These are phyloP conservation scores for Gymnocephalus cernua DNA, from an alignment of 2,113 vertebrate genomes.

Conservation along the genomic window DNA sequence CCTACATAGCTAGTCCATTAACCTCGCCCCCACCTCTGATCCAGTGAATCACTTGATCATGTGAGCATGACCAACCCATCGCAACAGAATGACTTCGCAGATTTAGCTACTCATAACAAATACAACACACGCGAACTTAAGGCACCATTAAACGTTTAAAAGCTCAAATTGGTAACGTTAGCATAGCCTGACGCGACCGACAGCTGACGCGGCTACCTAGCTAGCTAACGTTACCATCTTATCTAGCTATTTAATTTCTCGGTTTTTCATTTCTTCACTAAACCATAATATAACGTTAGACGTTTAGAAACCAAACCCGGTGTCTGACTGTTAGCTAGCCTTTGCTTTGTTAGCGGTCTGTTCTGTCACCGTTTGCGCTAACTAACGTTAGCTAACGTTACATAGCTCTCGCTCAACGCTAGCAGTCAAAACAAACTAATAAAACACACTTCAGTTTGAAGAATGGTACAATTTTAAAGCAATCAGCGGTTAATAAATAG, in stretches of 20 bases:
- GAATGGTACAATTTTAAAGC: fast-evolving
- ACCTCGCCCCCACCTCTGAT: conserved; percentile 18
- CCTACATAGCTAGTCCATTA: not conserved
- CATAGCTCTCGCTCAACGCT: conserved; percentile 24
- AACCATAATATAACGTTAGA: not conserved
- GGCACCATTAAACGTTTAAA: not conserved
- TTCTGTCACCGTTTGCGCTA: conserved; percentile 41
- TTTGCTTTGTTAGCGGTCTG: conserved; percentile 48
- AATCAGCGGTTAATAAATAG: fast-evolving
- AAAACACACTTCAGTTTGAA: not conserved
- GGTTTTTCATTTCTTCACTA: not conserved
- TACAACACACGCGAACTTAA: not conserved
- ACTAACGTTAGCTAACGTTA: conserved; percentile 24
- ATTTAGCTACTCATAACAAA: conserved; percentile 35
- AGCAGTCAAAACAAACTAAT: conserved; percentile 15
- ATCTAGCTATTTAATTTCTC: not conserved
- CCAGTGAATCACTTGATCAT: conserved; percentile 70
- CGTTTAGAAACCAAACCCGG: not conserved
- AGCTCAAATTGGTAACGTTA: conserved; percentile 6
- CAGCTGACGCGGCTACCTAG: not conserved
- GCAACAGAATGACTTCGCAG: conserved; percentile 19
- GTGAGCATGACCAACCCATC: conserved; percentile 60
- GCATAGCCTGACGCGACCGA: conserved; percentile 39
- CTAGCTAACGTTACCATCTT: not conserved
- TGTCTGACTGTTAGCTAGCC: not conserved